Evolutionary conservation across 1,140 invertebrate genomes (phyloP), one percentile per base, ranked within the genome.

Genomic region (Aphidius gifuensis): DNA sequence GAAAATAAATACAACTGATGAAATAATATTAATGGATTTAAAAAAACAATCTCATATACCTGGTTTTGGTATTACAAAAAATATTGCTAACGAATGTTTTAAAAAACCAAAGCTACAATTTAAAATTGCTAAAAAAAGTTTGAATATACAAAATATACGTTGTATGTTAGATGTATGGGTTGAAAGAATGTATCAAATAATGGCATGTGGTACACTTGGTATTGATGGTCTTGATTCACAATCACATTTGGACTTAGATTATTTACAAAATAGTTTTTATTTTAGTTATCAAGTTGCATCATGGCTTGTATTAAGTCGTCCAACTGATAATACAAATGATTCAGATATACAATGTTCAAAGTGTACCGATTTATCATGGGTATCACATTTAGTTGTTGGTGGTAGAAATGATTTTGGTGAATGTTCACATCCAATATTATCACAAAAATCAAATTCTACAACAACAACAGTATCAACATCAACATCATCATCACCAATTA

Each of bases 201-300:
- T 63, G 56, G 61, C 61, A 8, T 42, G 32, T 7, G 49, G 46
- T 46, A 58, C 11, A 40, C 23, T 63, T 5, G 61, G 48, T 9
- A 43, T 58, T 39, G 32, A 58, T 16, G 16, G 16, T 16, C 16
- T 16, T 16, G 16, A 16, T 16, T 16, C 16, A 16, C 16, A 16
- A 16, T 16, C 16, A 16, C 16, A 16, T 16, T 16, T 16, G 16
- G 16, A 16, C 1, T 16, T 16, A 16, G 16, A 16, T 16, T 16
- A 16, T 16, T 16, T 1, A 16, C 16, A 16, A 16, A 16, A 1
- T 16, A 16, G 53, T 5, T 61, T 55, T 46, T 63, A 63, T 42
- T 63, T 63, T 38, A 55, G 61, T 16, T 63, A 63, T 42, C 61
- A 63, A 58, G 47, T 50, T 5, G 61, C 55, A n/a, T 49, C 56